Base-by-base conservation (phyloP, 1,140 invertebrate genomes). In the Aradophagus sp. region DNA sequence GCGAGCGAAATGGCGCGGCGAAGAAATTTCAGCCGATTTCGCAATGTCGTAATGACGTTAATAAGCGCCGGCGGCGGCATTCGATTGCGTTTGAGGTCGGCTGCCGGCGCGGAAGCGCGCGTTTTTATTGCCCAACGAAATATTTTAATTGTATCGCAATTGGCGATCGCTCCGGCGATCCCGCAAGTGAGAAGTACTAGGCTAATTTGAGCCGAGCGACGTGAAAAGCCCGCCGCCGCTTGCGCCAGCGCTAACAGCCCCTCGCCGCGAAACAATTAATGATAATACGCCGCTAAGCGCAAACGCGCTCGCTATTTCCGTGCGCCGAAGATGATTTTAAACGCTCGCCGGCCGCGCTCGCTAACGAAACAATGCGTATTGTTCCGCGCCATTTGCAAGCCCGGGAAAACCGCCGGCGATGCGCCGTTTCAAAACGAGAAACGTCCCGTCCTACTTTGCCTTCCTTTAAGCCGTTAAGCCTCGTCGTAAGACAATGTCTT, bases 141-240 rank as follows among this genome's bases (percentile, higher is more conserved):
- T 67, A 73, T 73, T 73, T 73, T 73, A 72, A 72, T 72, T 72
- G 62, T 72, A 72, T 62, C 62, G 62, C 69, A 29, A 65, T 72
- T 72, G 61, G 48, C 53, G 68, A 72, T 72, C 53, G 58, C 52
- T 45, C n/a, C 58, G 66, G 45, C 53, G 55, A n/a, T n/a, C n/a
- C n/a, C 44, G 62, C 56, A 45, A 72, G 62, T 62, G 69, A 66
- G 56, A 72, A 72, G 41, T 63, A 55, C 56, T n/a, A n/a, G n/a
- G n/a, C n/a, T 66, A 72, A 72, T 72, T 66, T 50, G 56, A 62
- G 69, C 50, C 44, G 20, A 59, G 56, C 48, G 42, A 52, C 32
- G 48, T 31, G 65, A 65, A 62, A 36, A 62, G 48, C 56, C 56
- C 70, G 58, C 45, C 44, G 31, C 38, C 23, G 52, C 39, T 73